Evolutionary conservation across 2,797 vertebrate species (phyloP).

Genomic region (Aphelocoma californica): DNA sequence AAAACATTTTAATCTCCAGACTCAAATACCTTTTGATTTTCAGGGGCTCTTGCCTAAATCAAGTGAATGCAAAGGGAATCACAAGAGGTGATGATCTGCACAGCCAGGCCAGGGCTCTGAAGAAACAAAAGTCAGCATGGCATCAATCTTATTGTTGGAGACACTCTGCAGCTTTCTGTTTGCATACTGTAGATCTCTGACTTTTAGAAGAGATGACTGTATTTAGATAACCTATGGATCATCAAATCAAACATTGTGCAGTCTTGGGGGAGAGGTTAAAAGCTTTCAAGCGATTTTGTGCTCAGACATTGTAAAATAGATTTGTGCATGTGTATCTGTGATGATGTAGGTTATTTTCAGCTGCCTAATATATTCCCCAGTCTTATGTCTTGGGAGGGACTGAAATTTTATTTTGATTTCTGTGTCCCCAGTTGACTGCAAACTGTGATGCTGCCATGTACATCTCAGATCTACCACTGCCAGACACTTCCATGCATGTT

Average conservation of each 20-base stretch:
- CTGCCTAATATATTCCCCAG: not conserved
- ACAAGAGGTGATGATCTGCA: not conserved
- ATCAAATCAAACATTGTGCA: not conserved
- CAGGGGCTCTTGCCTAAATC: not conserved
- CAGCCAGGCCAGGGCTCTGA: not conserved
- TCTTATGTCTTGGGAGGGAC: not conserved
- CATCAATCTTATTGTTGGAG: not conserved
- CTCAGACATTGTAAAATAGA: not conserved
- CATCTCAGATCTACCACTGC: not conserved
- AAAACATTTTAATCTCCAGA: not conserved
- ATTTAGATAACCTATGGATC: not conserved
- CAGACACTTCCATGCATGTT: not conserved
- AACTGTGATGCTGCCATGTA: not conserved
- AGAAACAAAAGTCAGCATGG: not conserved
- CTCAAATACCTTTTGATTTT: not conserved
- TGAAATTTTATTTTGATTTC: not conserved
- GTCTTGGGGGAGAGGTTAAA: not conserved
- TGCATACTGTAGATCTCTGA: not conserved
- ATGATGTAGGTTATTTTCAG: not conserved
- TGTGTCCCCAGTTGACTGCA: not conserved
- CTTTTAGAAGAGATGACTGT: not conserved
- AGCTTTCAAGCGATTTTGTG: not conserved
- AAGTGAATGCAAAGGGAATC: not conserved
- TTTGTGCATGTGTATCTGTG: not conserved
- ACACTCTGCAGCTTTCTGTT: not conserved